Evolutionary conservation across 2,888 invertebrate species (phyloP), one percentile per base, ranked within the genome.

Genomic region (Dryococelus australis): DNA sequence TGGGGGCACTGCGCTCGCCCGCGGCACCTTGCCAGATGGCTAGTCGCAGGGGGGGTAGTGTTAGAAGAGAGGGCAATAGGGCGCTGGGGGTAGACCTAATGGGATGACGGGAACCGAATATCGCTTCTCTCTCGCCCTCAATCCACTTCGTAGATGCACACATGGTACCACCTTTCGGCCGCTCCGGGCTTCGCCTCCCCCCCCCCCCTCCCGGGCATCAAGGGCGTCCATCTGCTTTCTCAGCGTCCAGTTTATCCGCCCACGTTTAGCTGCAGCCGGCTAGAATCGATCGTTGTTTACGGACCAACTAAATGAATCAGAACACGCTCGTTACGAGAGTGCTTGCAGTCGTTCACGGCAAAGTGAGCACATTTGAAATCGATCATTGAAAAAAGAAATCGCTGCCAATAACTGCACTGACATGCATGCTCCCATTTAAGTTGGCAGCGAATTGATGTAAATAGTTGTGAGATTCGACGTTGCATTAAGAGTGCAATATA

Each of bases 1-100:
- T 24, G 65, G 65, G 65, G 20, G 65, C 65, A 24, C 65, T 65
- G 65, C n/a, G n/a, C 65, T 8, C 65, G 65, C 65, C 16, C 47
- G 47, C 47, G 47, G 47, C 65, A n/a, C 65, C 65, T 65, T 65
- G 65, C 65, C 65, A 65, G 65, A 65, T 65, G 65, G 65, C 65
- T n/a, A 65, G 65, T 65, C 65, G 65, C 65, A 65, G 20, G 20
- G 10, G 65, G 65, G 10, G 65, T 20, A 65, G 51, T 47, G 47
- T 47, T 47, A 47, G 4, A 20, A 8, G 65, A n/a, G 65, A 65
- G 65, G 65, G 65, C 24, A 20, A 20, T 9, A 65, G 65, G 10
- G 47, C 5, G 8, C 35, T 4, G 35, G 35, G 35, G 35, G 35
- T 35, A 35, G 35, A 4, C 35, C 35, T 47, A 47, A 47, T 47